These are phyloP conservation scores for Brachionus koreanus DNA, from an alignment of 1,140 invertebrate genomes.

Conservation along the genomic window DNA sequence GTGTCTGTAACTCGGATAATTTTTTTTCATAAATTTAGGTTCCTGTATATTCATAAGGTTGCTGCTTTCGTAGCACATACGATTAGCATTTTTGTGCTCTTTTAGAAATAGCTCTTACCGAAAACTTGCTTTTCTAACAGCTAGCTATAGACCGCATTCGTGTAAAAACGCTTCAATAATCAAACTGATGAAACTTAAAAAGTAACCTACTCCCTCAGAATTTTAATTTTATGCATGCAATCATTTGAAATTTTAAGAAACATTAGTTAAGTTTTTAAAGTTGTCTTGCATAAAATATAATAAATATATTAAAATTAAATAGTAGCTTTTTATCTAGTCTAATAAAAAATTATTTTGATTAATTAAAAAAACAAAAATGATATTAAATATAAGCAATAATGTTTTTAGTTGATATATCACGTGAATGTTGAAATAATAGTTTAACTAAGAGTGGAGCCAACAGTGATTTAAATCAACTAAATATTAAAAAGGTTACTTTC, in stretches of 20 bases:
- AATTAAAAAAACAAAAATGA: too few relatives aligned
- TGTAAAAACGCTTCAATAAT: background rate
- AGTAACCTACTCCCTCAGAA: background rate
- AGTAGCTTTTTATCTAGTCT: background rate
- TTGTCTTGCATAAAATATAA: background rate
- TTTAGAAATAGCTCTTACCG: background rate
- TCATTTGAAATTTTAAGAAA: background rate
- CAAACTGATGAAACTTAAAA: too few relatives aligned
- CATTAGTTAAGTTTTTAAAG: background rate
- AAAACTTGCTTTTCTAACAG: background rate
- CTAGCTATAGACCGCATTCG: background rate
- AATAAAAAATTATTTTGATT: too few relatives aligned
- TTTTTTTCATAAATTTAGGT: background rate
- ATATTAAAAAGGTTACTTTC: background rate
- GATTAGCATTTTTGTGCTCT: background rate
- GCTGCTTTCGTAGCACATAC: background rate
- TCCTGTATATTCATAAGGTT: background rate
- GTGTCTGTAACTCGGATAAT: background rate
- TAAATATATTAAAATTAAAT: background rate
- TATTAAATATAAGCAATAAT: too few relatives aligned
- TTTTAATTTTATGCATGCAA: background rate
- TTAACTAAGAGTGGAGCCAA: background rate
- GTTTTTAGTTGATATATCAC: background rate
- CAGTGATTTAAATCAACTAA: background rate
- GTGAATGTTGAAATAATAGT: background rate